Evolutionary conservation across 1,140 invertebrate genomes (phyloP).

Genomic region (Brachionus asplanchnoidis): DNA sequence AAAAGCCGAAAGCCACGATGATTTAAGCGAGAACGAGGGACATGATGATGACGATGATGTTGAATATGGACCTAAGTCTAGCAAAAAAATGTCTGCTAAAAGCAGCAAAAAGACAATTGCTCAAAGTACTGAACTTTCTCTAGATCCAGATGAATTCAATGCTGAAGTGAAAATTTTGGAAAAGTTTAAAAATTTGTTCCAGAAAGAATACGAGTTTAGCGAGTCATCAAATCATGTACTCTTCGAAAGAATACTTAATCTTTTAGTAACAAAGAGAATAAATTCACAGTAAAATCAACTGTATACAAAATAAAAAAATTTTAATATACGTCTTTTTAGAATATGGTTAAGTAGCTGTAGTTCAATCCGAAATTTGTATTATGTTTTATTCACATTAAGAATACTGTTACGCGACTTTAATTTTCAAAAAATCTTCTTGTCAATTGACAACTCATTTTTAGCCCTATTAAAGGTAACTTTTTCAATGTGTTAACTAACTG

Average conservation of each 20-base stretch:
- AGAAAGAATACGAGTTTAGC: background rate
- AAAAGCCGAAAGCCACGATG: conserved; percentile 26
- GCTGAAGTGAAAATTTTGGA: background rate
- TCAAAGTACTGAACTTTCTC: background rate
- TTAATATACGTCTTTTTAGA: background rate
- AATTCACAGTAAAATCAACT: background rate
- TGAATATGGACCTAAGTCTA: background rate
- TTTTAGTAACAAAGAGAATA: background rate
- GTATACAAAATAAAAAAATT: too few species aligned
- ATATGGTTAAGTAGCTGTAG: conserved; percentile 7
- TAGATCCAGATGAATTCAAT: background rate
- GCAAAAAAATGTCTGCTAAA: background rate
- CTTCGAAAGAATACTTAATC: background rate
- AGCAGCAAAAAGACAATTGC: background rate
- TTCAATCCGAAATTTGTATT: conserved; percentile 20
- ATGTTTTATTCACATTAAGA: conserved; percentile 7
- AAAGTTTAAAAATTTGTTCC: conserved; percentile 13
- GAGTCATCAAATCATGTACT: background rate
- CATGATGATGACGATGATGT: conserved; percentile 35
- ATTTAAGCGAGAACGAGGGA: conserved; percentile 3
- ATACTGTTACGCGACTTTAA: background rate
- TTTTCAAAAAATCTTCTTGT: background rate
- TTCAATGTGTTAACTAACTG: too few species aligned
- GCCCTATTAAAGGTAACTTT: background rate
- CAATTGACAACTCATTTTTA: background rate